Base-by-base conservation (phyloP, 2,888 invertebrate species). In the Drosophila siamana region DNA sequence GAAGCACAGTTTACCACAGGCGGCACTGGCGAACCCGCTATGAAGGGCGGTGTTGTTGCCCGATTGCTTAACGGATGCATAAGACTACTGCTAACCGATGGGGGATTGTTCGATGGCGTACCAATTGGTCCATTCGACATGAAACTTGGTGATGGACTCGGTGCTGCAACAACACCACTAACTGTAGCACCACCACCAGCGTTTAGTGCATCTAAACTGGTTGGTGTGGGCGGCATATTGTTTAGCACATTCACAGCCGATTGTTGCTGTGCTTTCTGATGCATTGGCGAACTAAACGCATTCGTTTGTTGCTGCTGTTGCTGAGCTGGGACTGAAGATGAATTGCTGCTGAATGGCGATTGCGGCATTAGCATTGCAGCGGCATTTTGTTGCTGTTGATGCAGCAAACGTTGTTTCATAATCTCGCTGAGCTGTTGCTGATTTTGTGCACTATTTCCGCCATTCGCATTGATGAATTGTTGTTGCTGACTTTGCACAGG, bases 51-150 rank as follows among this genome's bases (percentile, higher is more conserved):
- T 5, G 94, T 93, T 16, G 71, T 57, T 24, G 78, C 84, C 0
- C 94, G 93, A 57, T 94, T 94, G 72, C 94, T 93, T 60, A 94
- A 93, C 1, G 95, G 94, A 80, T 92, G 92, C 84, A 92, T 89
- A 7, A 92, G 73, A 9, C 94, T 94, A 38, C 94, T 94, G 38
- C 94, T 93, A 5, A 94, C 94, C 51, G 94, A 93, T 65, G 95
- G 95, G 55, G 94, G 94, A 69, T 94, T 93, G 56, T 90, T 92
- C 78, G 94, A 93, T 41, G 93, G 91, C 2, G 94, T 93, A 47
- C 94, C 93, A 77, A 93, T 89, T 1, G 93, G 92, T 16, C 92
- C 93, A 52, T 93, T 92, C 11, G 92, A 92, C 30, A 87, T 90
- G 86, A 91, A 92, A 57, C 90, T 92, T 68, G 92, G 93, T 16